These are phyloP conservation scores for Drosophila meridiana DNA, from an alignment of 2,888 invertebrate species.

Conservation along the genomic window DNA sequence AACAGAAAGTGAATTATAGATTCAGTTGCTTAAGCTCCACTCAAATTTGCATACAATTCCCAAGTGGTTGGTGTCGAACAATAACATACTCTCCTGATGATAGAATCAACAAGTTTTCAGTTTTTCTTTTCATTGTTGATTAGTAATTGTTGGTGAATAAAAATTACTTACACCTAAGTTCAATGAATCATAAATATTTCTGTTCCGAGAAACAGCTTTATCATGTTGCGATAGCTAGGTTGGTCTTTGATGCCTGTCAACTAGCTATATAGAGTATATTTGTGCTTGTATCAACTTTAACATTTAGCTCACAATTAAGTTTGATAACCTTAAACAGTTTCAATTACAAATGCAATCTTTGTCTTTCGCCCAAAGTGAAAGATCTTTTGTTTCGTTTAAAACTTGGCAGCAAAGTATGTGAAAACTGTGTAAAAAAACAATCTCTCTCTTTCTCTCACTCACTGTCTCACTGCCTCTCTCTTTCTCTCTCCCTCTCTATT, in stretches of 20 bases:
- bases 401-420: conserved; percentile 26
- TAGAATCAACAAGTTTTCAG: background rate
- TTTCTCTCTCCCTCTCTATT: background rate
- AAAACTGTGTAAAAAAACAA: conserved; percentile 14
- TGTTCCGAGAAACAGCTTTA: background rate
- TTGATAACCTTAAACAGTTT: conserved; percentile 8
- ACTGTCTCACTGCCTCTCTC: background rate
- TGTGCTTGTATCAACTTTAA: background rate
- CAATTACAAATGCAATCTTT: conserved; percentile 1
- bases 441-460: background rate
- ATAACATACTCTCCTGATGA: background rate
- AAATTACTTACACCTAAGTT: background rate
- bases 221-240: background rate
- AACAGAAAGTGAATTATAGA: background rate
- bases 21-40: background rate
- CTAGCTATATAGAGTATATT: background rate
- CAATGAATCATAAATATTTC: background rate
- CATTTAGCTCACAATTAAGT: background rate
- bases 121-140: background rate
- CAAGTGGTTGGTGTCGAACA: background rate
- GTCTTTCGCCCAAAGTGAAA: conserved; percentile 21
- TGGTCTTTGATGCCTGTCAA: background rate
- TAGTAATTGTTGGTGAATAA: background rate
- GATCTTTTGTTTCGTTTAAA: conserved; percentile 49
- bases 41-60: background rate